These are phyloP conservation scores for Euzophera pinguis DNA, from an alignment of 2,888 invertebrate species.

Conservation along the genomic window DNA sequence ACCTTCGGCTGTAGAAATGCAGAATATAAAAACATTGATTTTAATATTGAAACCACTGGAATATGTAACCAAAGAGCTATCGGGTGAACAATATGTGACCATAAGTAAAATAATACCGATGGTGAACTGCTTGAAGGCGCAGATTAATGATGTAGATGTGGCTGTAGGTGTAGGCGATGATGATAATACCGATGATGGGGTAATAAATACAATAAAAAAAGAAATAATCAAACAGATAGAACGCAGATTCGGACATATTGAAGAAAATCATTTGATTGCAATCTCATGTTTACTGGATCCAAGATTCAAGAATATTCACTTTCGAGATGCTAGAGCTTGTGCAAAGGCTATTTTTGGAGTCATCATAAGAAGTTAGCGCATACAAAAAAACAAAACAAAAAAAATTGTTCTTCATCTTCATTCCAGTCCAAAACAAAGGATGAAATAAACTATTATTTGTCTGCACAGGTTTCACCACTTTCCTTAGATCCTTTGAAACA, in stretches of 20 bases:
- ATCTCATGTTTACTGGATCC: conserved; percentile 22
- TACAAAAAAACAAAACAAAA: conserved; percentile 14
- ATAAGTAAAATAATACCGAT: conserved; percentile 35
- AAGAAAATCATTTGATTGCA: conserved; percentile 22
- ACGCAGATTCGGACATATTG: conserved; percentile 23
- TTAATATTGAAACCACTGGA: conserved; percentile 31
- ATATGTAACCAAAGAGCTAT: conserved; percentile 31
- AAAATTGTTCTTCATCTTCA: conserved; percentile 10
- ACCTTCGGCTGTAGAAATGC: conserved; percentile 28
- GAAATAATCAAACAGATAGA: conserved; percentile 19
- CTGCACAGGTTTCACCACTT: conserved; percentile 8
- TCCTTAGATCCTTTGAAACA: conserved; percentile 18
- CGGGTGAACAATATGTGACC: conserved; percentile 31
- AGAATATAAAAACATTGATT: conserved; percentile 26
- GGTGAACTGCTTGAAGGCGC: conserved; percentile 24
- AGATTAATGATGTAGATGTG: too few relatives aligned
- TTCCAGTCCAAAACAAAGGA: conserved; percentile 12
- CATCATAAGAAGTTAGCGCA: conserved; percentile 20
- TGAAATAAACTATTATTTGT: conserved; percentile 17
- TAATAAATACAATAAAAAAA: conserved; percentile 18
- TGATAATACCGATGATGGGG: conserved; percentile 4
- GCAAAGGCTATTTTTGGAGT: conserved; percentile 22
- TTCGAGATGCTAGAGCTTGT: conserved; percentile 22
- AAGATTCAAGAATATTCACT: conserved; percentile 24
- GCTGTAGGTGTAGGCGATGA: conserved; percentile 8